These are phyloP conservation scores for Haplochromis vanheusdeni DNA, from an alignment of 2,113 vertebrate species.

Conservation along the genomic window DNA sequence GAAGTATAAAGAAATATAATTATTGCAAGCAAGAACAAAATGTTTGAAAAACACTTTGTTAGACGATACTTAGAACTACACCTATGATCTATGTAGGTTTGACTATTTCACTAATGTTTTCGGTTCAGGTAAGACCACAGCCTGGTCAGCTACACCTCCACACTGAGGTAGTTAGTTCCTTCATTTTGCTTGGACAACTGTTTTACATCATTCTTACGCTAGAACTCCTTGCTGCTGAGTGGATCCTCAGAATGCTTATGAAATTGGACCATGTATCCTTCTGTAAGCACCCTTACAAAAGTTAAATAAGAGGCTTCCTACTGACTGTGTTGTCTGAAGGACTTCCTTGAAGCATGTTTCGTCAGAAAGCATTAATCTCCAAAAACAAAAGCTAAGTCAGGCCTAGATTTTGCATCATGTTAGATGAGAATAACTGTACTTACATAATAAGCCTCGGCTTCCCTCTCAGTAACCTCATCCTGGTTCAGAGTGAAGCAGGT, in stretches of 20 bases:
- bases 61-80: accelerated
- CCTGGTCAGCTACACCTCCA: background rate
- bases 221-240: background rate
- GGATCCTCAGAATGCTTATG: background rate
- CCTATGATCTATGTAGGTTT: background rate
- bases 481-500: conserved; percentile 92
- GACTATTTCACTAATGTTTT: background rate
- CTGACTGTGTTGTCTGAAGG: background rate
- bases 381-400: background rate
- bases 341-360: background rate
- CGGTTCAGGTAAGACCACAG: background rate
- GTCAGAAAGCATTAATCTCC: background rate
- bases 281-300: background rate
- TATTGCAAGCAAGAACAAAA: background rate
- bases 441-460: conserved; percentile 95
- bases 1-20: background rate
- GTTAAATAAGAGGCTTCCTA: background rate
- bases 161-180: background rate
- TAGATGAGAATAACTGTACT: conserved; percentile 43
- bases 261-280: background rate
- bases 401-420: background rate
- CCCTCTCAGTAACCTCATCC: conserved; percentile 92
- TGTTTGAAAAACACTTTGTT: background rate
- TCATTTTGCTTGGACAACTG: background rate
- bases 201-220: background rate